Conservation (phyloP, 1,140 invertebrate species). For the Drosophila subobscura region DNA sequence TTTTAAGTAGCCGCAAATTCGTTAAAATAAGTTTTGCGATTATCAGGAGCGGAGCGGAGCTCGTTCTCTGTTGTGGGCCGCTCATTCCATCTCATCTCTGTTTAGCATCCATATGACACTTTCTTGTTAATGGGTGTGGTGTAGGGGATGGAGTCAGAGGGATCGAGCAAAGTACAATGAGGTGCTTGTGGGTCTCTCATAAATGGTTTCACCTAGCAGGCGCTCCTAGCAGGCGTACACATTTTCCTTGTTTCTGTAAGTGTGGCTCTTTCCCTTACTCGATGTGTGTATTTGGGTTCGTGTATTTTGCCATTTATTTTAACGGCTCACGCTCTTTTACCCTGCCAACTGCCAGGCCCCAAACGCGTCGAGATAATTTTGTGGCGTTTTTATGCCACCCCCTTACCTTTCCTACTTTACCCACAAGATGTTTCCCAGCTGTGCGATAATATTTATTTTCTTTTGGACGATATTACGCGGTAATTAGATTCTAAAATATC, state of each 20-base stretch:
- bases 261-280: background rate
- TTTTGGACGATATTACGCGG: constrained; percentile 67
- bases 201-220: constrained; percentile 76
- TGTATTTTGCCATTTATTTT: constrained; percentile 78
- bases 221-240: constrained; percentile 28
- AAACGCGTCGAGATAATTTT: constrained; percentile 78
- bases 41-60: constrained; percentile 49
- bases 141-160: background rate
- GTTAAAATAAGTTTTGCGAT: constrained; percentile 78
- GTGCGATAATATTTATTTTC: constrained; percentile 65
- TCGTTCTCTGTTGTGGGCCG: background rate
- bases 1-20: constrained; percentile 80
- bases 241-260: background rate
- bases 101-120: constrained; percentile 67
- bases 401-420: background rate
- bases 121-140: constrained; percentile 19
- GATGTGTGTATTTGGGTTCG: constrained; percentile 24
- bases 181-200: constrained; percentile 21
- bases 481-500: constrained; percentile 82
- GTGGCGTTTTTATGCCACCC: constrained; percentile 72
- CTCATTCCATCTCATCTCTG: constrained; percentile 30
- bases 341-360: constrained; percentile 69
- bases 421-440: constrained; percentile 59
- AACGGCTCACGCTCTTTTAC: constrained; percentile 74
- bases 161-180: background rate